phyloP scores from a whole-genome alignment of 2,888 invertebrate genomes.

The Galerucella nymphaeae region DNA sequence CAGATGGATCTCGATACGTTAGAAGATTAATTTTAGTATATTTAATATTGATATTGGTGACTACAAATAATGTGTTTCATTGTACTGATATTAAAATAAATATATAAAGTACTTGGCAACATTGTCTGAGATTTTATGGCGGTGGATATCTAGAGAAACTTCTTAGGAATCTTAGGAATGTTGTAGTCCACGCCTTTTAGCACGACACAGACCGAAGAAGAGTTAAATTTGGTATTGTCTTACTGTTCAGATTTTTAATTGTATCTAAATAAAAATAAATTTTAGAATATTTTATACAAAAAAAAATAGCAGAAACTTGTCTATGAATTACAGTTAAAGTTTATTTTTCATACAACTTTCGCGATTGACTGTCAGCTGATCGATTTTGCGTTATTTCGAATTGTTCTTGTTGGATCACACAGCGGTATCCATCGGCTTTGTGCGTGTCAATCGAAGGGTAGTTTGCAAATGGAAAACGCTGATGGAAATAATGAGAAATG shows the following conservation, averaged over 20 bases:
- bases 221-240: conserved; percentile 1
- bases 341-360: neutral
- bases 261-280: too few species aligned
- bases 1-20: too few species aligned
- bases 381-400: conserved; percentile 2
- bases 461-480: conserved; percentile 10
- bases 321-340: too few species aligned
- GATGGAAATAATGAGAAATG: conserved; percentile 15
- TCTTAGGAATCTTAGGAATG: conserved; percentile 25
- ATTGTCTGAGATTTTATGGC: neutral
- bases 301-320: too few species aligned
- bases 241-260: neutral
- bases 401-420: conserved; percentile 12
- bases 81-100: too few species aligned
- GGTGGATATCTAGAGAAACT: neutral
- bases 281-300: too few species aligned
- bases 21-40: too few species aligned
- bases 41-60: too few species aligned
- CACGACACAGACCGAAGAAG: conserved; percentile 16
- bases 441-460: conserved; percentile 6
- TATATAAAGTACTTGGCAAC: neutral
- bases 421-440: conserved; percentile 12
- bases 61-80: too few species aligned
- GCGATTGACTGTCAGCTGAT: neutral
- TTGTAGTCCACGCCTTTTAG: conserved; percentile 34